Base-by-base conservation (phyloP, 2,113 vertebrate species). In the Oenanthe melanoleuca region DNA sequence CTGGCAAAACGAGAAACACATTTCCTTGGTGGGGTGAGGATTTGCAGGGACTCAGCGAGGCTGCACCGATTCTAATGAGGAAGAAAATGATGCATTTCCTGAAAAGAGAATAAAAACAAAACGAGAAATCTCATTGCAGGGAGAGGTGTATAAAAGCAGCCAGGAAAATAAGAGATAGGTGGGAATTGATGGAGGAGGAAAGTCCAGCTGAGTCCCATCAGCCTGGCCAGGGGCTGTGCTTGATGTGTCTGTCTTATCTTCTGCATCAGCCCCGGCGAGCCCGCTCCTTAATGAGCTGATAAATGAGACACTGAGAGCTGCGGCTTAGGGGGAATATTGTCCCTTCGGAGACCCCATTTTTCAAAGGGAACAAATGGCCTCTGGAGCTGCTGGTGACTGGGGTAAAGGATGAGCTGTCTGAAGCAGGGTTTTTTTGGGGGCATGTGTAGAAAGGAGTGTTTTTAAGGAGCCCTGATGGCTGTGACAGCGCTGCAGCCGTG, bases 211-310 rank as follows among this genome's bases (percentile, higher is more conserved):
- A 94, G 85, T 88, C 75, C 72, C 12, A 52, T 97, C 95, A 97
- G 66, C 66, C 61, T 3, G 38, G 38, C 59, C 80, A 24, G 0
- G 31, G 87, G 89, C 91, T 93, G 95, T 92, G 71, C 95, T 88
- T 94, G 95, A 96, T 73, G 91, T 55, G 75, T 70, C 85, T 97
- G 75, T 70, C 85, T 97, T 96, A 96, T 96, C 95, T 92, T 28
- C 37, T 38, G 22, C 86, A 97, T 95, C 91, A 4, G 69, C 89
- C 91, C 81, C 85, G 12, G 55, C 8, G 6, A 66, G 88, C 60
- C 8, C 12, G 59, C 80, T 67, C 89, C 88, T 88, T 93, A 97
- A 95, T 82, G 96, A 97, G 87, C 96, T 97, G 97, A 96, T 86
- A 63, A 26, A 69, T 59, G 92, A 97, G 89, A 83, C 79, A 75